A percentile compares a stretch with the other conserved stretches of the same genome.
Evolutionary conservation across 2,888 invertebrate species (phyloP).

Genomic region (Leuctra nigra): DNA sequence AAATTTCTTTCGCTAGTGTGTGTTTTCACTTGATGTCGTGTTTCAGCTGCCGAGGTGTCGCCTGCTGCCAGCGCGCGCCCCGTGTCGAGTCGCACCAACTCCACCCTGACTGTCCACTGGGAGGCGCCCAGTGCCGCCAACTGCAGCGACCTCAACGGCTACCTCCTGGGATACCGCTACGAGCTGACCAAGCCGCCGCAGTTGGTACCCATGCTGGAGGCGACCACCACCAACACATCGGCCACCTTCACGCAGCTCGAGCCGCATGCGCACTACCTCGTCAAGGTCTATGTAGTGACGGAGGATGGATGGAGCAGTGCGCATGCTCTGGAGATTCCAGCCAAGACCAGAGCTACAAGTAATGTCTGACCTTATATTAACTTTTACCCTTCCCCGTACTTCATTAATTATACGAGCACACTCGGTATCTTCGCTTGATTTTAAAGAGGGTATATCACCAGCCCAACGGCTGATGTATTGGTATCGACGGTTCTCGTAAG

Average conservation of each 20-base stretch:
- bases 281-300: constrained; percentile 16
- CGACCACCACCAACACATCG: background rate
- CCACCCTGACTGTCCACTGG: constrained; percentile 19
- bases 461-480: no score
- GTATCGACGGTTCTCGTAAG: no score
- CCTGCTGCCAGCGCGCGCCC: background rate
- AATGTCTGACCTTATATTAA: no score
- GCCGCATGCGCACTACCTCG: constrained; percentile 17
- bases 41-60: background rate
- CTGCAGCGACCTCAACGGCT: constrained; percentile 15
- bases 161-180: constrained; percentile 15
- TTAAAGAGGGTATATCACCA: no score
- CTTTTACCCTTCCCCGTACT: no score
- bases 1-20: no score
- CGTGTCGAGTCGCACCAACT: constrained; percentile 3
- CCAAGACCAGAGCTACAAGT: constrained; percentile 19
- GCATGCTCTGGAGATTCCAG: background rate
- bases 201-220: background rate
- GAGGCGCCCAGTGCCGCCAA: background rate
- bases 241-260: constrained; percentile 15
- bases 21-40: no score
- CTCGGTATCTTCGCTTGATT: no score
- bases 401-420: no score
- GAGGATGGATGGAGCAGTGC: constrained; percentile 11
- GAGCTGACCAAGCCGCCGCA: background rate